phyloP scores from a whole-genome alignment of 1,140 invertebrate species.

The Agrypnia vestita region DNA sequence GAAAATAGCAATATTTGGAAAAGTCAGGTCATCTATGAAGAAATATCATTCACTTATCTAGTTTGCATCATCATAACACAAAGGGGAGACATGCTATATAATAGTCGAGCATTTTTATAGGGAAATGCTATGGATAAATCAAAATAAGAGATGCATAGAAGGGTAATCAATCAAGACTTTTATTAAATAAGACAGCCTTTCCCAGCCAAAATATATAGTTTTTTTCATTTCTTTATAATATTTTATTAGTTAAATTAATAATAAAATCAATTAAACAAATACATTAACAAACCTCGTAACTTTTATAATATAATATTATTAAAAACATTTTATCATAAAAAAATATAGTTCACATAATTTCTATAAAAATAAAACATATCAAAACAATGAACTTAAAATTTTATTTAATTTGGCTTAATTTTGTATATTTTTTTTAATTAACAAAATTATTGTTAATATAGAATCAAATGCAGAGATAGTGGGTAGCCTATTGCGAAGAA shows the following conservation, averaged over 20 bases:
- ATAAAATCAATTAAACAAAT: background rate
- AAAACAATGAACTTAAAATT: background rate
- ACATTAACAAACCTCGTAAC: background rate
- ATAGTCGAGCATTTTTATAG: slow-evolving; percentile 3
- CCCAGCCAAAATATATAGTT: too few species aligned
- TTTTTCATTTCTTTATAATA: too few species aligned
- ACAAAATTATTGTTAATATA: too few species aligned
- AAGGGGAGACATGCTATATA: slow-evolving; percentile 20
- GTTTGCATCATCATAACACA: slow-evolving; percentile 26
- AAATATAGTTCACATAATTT: background rate
- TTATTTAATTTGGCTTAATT: too few species aligned
- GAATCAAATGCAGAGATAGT: too few species aligned
- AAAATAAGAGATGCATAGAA: slow-evolving; percentile 19
- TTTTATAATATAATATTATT: background rate
- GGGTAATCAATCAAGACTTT: slow-evolving; percentile 22
- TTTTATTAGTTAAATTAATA: background rate
- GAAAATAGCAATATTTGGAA: background rate
- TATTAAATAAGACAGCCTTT: slow-evolving; percentile 1
- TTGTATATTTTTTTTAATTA: too few species aligned
- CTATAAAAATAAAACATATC: background rate
- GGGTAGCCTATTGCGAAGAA: too few species aligned
- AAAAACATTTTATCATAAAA: background rate
- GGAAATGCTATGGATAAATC: slow-evolving; percentile 1
- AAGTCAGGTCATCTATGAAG: slow-evolving; percentile 11
- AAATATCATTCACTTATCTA: slow-evolving; percentile 20